Percentiles rank a stretch among this genome's conserved stretches.
These are phyloP conservation scores for Euplexia lucipara DNA, from an alignment of 2,888 invertebrate genomes.

Conservation along the genomic window DNA sequence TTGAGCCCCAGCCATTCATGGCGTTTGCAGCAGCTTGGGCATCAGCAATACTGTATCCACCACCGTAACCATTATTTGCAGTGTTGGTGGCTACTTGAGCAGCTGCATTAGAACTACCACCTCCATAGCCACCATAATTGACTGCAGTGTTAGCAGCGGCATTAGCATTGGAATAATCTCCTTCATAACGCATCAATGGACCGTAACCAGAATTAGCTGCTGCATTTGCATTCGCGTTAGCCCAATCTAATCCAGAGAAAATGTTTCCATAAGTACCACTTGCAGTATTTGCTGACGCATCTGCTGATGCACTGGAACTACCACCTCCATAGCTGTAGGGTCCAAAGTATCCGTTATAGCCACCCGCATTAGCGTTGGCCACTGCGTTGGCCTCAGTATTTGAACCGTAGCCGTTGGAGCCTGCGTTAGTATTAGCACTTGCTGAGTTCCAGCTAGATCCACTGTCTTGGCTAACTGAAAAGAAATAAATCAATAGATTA, in stretches of 20 bases:
- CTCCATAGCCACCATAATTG: slow-evolving; percentile 21
- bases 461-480: slow-evolving; percentile 17
- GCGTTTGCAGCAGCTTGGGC: slow-evolving; percentile 30
- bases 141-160: slow-evolving; percentile 30
- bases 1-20: background rate
- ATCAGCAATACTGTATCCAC: slow-evolving; percentile 29
- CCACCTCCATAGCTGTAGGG: slow-evolving; percentile 29
- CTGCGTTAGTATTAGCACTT: slow-evolving; percentile 25
- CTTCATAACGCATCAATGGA: slow-evolving; percentile 15
- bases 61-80: slow-evolving; percentile 11
- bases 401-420: slow-evolving; percentile 5
- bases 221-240: slow-evolving; percentile 40
- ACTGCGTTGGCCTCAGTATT: slow-evolving; percentile 41
- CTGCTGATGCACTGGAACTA: slow-evolving; percentile 48
- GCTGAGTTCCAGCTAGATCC: slow-evolving; percentile 43
- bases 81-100: slow-evolving; percentile 23
- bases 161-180: slow-evolving; percentile 31
- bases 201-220: slow-evolving; percentile 15
- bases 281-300: slow-evolving; percentile 34
- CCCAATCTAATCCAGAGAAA: slow-evolving; percentile 34
- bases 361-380: slow-evolving; percentile 11
- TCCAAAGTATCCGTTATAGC: slow-evolving; percentile 22
- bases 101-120: slow-evolving; percentile 22
- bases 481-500: background rate
- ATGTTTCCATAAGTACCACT: slow-evolving; percentile 29